These are phyloP conservation scores for Steinernema khuongi DNA, from an alignment of 1,140 invertebrate species.

Conservation along the genomic window DNA sequence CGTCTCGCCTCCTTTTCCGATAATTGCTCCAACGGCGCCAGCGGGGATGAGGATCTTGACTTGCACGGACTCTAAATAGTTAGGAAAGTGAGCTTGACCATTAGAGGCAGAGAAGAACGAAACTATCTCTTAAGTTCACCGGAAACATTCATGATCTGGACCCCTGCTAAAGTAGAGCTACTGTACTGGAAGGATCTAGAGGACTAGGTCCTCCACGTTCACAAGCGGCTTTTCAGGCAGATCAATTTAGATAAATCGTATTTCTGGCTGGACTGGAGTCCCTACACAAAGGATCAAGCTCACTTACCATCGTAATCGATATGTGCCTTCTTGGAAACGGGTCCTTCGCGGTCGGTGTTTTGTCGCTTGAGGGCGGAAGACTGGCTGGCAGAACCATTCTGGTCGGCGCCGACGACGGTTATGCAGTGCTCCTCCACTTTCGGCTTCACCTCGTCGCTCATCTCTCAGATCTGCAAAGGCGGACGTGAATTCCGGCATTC, in stretches of 20 bases:
- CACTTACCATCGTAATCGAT: constrained; percentile 42
- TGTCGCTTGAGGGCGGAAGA: constrained; percentile 36
- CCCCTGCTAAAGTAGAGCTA: constrained; percentile 18
- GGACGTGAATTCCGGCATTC: too few species aligned
- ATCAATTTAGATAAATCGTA: too few species aligned
- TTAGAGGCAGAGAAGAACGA: neutral
- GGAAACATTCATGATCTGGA: constrained; percentile 16
- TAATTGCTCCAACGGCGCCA: constrained; percentile 53
- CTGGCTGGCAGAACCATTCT: neutral
- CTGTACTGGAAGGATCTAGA: too few species aligned
- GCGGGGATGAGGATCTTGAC: constrained; percentile 56
- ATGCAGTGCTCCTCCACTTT: neutral
- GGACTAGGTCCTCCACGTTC: too few species aligned
- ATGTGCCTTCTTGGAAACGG: constrained; percentile 52
- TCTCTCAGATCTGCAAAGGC: neutral
- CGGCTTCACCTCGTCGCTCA: neutral
- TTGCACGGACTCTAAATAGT: constrained; percentile 48
- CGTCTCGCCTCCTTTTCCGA: constrained; percentile 56
- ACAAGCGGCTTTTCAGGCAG: too few species aligned
- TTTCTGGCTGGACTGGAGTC: too few species aligned
- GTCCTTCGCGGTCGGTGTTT: constrained; percentile 45
- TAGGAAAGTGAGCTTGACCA: neutral
- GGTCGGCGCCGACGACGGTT: neutral
- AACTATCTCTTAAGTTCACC: constrained; percentile 20
- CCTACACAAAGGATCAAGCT: too few species aligned